Conservation (phyloP, 2,888 invertebrate species). For the Steinernema carpocapsae region DNA sequence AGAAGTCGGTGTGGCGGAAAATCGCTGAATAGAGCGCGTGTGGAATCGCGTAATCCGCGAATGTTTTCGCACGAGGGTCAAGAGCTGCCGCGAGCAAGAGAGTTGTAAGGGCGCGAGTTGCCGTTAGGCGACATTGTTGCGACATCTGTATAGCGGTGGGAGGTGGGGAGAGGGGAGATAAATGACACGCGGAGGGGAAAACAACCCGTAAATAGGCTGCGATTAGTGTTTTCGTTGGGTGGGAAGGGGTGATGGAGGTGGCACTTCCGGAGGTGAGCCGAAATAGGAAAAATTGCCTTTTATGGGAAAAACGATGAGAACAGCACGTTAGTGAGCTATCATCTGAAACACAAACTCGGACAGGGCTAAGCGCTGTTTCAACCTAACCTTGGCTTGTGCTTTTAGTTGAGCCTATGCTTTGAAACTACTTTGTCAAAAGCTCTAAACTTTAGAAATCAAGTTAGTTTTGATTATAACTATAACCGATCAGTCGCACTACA, state of each 20-base stretch:
- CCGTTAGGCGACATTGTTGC: background rate
- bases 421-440: background rate
- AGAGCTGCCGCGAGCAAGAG: background rate
- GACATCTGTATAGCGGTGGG: background rate
- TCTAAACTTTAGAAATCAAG: background rate
- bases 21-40: slow-evolving; percentile 19
- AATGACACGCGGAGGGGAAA: background rate
- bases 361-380: too few relatives aligned
- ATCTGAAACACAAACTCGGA: too few relatives aligned
- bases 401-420: background rate
- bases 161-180: background rate
- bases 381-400: too few relatives aligned
- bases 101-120: background rate
- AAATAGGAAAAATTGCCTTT: too few relatives aligned
- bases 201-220: too few relatives aligned
- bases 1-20: slow-evolving; percentile 28
- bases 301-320: too few relatives aligned
- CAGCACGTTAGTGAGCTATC: too few relatives aligned
- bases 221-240: too few relatives aligned
- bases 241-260: too few relatives aligned
- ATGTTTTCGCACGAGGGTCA: slow-evolving; percentile 30
- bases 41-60: slow-evolving; percentile 26
- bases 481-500: background rate
- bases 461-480: background rate
- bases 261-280: too few relatives aligned